Conservation (phyloP, 1,140 invertebrate species). For the Brachionus asplanchnoidis region DNA sequence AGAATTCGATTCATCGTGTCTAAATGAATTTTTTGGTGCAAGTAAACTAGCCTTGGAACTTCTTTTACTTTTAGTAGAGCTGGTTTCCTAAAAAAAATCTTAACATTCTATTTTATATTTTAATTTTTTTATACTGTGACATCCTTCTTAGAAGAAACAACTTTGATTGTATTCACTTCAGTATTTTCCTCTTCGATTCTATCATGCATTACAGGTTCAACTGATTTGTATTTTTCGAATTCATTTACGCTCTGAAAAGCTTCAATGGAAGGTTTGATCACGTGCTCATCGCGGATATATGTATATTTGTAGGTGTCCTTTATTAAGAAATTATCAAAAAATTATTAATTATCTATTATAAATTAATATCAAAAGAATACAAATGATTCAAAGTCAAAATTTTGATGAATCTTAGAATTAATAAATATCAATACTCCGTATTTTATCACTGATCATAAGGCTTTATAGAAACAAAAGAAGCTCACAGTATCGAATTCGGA, state of each 20-base stretch:
- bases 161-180: neutral
- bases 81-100: neutral
- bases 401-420: too few species aligned
- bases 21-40: neutral
- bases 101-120: neutral
- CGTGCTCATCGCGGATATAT: neutral
- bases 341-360: neutral
- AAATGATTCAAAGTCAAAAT: too few species aligned
- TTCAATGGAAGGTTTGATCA: neutral
- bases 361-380: neutral
- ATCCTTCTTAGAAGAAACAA: neutral
- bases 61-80: neutral
- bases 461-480: neutral
- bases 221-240: constrained; percentile 14
- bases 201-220: neutral
- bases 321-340: neutral
- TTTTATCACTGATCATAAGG: neutral
- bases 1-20: neutral
- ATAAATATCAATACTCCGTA: too few species aligned
- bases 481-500: too few species aligned
- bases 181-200: neutral
- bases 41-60: neutral
- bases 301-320: constrained; percentile 33
- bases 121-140: neutral
- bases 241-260: constrained; percentile 6